phyloP scores from a whole-genome alignment of 2,888 invertebrate species.

The Hipparchia sbordonii region DNA sequence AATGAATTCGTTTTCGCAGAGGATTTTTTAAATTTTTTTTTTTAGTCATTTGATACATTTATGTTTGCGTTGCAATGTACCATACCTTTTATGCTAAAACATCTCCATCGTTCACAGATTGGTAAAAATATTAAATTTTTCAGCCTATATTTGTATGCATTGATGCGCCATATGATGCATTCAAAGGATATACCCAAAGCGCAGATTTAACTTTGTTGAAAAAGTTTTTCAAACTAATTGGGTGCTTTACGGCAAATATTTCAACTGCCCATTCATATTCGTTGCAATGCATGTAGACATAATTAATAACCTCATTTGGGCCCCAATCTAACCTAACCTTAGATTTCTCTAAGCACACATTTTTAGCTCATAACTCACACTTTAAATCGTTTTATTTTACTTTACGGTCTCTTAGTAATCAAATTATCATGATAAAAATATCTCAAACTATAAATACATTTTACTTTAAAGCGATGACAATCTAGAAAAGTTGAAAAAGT shows the following conservation, averaged over 20 bases:
- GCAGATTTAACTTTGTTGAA: slow-evolving; percentile 26
- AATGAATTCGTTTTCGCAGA: slow-evolving; percentile 71
- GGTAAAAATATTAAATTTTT: slow-evolving; percentile 50
- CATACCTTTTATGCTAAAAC: slow-evolving; percentile 45
- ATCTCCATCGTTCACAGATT: slow-evolving; percentile 55
- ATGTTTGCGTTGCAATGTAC: slow-evolving; percentile 56
- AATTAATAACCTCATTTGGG: background rate
- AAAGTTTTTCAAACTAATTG: slow-evolving; percentile 28
- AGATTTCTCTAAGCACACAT: no score
- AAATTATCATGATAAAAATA: background rate
- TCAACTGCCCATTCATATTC: slow-evolving; percentile 2
- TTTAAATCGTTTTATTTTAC: no score
- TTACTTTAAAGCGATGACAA: slow-evolving; percentile 5
- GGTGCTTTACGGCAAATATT: slow-evolving; percentile 15
- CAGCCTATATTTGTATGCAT: slow-evolving; percentile 34
- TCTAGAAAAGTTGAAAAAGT: slow-evolving; percentile 10
- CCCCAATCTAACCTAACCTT: background rate
- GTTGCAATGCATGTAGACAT: background rate
- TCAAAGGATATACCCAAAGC: slow-evolving; percentile 23
- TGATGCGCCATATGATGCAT: slow-evolving; percentile 18
- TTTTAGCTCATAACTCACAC: no score
- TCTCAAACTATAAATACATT: background rate
- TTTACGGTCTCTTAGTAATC: no score
- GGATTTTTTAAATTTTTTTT: slow-evolving; percentile 66
- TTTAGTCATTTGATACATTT: slow-evolving; percentile 71